These are phyloP conservation scores for Phycodurus eques DNA, from an alignment of 2,113 vertebrate genomes.

Conservation along the genomic window DNA sequence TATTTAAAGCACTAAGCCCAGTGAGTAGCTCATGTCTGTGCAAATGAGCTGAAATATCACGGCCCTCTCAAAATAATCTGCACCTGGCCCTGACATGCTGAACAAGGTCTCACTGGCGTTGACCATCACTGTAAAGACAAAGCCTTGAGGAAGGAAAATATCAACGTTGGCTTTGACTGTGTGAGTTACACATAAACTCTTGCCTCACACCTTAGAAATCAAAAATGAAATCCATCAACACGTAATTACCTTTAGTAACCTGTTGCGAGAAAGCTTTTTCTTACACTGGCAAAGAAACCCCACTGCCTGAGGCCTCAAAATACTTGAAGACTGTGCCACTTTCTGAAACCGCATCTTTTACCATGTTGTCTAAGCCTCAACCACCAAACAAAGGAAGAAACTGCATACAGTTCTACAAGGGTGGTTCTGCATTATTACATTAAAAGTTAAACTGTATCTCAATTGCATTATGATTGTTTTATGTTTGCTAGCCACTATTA, in stretches of 20 bases:
- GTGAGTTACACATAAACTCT: not conserved
- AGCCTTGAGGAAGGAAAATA: slow-evolving; percentile 39
- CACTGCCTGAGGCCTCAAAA: slow-evolving; percentile 15
- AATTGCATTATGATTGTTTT: not conserved
- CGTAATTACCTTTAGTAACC: slow-evolving; percentile 22
- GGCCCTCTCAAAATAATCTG: slow-evolving; percentile 72
- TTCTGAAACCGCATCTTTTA: slow-evolving; percentile 13
- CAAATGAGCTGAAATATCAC: slow-evolving; percentile 74
- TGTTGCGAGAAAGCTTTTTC: slow-evolving; percentile 45
- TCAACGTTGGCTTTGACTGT: slow-evolving; percentile 18
- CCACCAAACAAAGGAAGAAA: not conserved
- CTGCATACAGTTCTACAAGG: not conserved
- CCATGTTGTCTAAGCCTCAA: not conserved
- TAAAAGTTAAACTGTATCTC: not conserved
- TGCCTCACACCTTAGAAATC: not conserved
- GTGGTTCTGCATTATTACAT: not conserved
- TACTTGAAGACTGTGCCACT: slow-evolving; percentile 26
- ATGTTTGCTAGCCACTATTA: not conserved
- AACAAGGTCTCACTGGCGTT: slow-evolving; percentile 54
- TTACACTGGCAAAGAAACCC: slow-evolving; percentile 22
- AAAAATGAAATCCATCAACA: slow-evolving; percentile 4
- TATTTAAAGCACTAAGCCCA: slow-evolving; percentile 72
- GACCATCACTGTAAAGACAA: slow-evolving; percentile 66
- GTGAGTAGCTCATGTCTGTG: slow-evolving; percentile 51
- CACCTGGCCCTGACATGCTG: slow-evolving; percentile 70